phyloP scores from a whole-genome alignment of 2,888 invertebrate genomes.

The Netelia fuscicornis region DNA sequence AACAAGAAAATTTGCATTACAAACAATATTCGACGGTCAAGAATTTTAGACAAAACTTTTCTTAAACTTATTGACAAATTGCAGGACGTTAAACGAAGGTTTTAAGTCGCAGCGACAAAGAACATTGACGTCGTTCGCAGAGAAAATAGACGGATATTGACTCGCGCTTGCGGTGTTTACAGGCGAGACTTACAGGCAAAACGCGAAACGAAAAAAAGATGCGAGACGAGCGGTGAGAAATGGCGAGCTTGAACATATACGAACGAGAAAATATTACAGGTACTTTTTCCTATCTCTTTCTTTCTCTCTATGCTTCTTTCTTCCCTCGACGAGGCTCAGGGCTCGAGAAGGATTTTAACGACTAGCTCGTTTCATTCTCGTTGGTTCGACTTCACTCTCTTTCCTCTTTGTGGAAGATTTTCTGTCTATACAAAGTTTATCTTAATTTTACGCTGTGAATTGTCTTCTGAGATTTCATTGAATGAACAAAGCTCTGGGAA shows the following conservation, averaged over 20 bases:
- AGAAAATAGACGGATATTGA: slow-evolving; percentile 2
- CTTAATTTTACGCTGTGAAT: background rate
- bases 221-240: slow-evolving; percentile 45
- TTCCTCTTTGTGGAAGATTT: background rate
- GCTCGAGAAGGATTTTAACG: slow-evolving; percentile 47
- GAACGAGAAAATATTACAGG: slow-evolving; percentile 48
- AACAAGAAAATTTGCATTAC: too few relatives aligned
- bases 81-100: slow-evolving; percentile 11
- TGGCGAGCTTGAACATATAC: slow-evolving; percentile 32
- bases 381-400: background rate
- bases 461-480: background rate
- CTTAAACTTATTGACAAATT: too few relatives aligned
- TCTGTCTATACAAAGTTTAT: background rate
- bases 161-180: slow-evolving; percentile 1
- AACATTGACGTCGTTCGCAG: background rate
- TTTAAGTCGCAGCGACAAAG: background rate
- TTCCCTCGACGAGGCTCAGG: slow-evolving; percentile 19
- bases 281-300: background rate
- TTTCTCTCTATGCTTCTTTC: background rate
- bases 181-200: background rate
- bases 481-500: background rate
- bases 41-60: too few relatives aligned
- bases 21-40: too few relatives aligned
- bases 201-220: slow-evolving; percentile 3
- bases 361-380: slow-evolving; percentile 50